A percentile compares a stretch with the other conserved stretches of the same genome.
Conservation (phyloP, 1,140 invertebrate species). For the Heterodera schachtii region DNA sequence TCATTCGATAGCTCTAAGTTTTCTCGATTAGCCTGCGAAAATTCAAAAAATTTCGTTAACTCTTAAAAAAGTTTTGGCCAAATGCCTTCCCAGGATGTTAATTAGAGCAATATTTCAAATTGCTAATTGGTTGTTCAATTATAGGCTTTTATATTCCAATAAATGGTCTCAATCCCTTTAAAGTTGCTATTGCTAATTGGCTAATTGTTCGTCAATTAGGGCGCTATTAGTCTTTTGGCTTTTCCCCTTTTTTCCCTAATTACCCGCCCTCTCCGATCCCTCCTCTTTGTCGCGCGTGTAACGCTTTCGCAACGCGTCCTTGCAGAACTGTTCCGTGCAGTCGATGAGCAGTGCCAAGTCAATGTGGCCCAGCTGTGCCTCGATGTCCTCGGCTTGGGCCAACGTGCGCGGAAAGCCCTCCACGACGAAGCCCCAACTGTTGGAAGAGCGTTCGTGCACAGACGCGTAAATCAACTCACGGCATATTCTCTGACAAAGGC, state of each 20-base stretch:
- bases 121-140: not conserved
- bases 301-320: constrained; percentile 35
- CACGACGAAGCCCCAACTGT: constrained; percentile 61
- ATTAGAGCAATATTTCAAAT: too few species aligned
- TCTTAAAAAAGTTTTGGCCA: too few species aligned
- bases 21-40: too few species aligned
- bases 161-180: too few species aligned
- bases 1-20: too few species aligned
- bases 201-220: too few species aligned
- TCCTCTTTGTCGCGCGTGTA: constrained; percentile 38
- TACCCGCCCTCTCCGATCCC: constrained; percentile 35
- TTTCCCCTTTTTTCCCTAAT: too few species aligned
- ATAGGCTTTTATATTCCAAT: not conserved
- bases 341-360: constrained; percentile 62
- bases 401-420: constrained; percentile 61
- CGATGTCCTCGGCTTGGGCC: constrained; percentile 58
- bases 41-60: too few species aligned
- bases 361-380: constrained; percentile 51
- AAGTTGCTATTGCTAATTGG: too few species aligned
- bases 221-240: too few species aligned
- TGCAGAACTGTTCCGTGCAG: constrained; percentile 63
- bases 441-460: constrained; percentile 47
- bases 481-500: constrained; percentile 57
- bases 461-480: constrained; percentile 59
- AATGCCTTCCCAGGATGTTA: too few species aligned